phyloP scores from a whole-genome alignment of 2,888 invertebrate genomes.

The Oscheius onirici region DNA sequence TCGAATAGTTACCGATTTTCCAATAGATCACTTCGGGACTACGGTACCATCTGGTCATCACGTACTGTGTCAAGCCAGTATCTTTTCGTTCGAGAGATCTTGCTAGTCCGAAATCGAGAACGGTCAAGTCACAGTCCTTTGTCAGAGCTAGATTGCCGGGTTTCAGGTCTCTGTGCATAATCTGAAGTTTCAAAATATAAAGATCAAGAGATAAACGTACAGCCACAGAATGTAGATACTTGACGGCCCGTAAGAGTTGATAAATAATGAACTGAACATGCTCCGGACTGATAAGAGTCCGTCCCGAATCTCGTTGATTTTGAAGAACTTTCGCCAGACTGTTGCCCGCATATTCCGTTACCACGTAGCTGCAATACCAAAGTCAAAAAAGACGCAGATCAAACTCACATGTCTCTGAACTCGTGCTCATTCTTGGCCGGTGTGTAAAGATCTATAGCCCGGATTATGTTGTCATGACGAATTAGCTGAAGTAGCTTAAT shows the following conservation, averaged over 20 bases:
- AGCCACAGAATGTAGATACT: constrained; percentile 74
- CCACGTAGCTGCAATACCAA: constrained; percentile 62
- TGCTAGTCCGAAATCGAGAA: constrained; percentile 68
- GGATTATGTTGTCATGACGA: constrained; percentile 96
- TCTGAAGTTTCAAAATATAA: constrained; percentile 43
- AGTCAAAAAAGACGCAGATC: neutral
- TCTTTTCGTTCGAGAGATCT: constrained; percentile 57
- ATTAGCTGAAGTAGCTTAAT: constrained; percentile 94
- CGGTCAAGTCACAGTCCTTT: constrained; percentile 61
- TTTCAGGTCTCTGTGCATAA: constrained; percentile 69
- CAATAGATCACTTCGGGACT: constrained; percentile 70
- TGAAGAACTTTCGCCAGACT: constrained; percentile 58
- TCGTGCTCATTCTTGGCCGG: constrained; percentile 53
- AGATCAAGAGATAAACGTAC: constrained; percentile 37
- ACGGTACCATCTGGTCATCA: constrained; percentile 68
- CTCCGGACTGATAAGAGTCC: constrained; percentile 87
- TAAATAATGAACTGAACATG: constrained; percentile 98
- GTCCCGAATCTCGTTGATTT: constrained; percentile 38
- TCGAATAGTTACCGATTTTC: constrained; percentile 62
- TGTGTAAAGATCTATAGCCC: constrained; percentile 65
- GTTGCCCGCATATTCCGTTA: constrained; percentile 66
- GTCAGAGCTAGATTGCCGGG: constrained; percentile 66
- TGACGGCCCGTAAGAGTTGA: constrained; percentile 94
- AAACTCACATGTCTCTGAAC: constrained; percentile 63
- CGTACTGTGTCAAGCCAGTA: constrained; percentile 56